These are phyloP conservation scores for Hemitrygon akajei DNA, from an alignment of 2,797 vertebrate species.

Conservation along the genomic window DNA sequence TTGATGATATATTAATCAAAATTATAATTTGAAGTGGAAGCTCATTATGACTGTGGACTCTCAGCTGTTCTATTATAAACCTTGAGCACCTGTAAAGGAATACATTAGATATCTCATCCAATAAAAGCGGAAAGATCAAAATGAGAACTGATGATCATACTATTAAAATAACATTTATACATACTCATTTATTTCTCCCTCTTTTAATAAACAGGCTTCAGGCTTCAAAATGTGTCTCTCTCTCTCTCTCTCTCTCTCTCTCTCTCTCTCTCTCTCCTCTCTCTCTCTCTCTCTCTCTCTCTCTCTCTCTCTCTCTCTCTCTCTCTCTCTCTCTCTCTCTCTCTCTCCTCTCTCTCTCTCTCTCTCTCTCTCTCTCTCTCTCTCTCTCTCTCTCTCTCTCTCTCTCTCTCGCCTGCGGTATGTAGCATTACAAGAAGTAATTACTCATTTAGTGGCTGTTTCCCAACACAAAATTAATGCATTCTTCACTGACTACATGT, in stretches of 20 bases:
- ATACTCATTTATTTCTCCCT: not conserved
- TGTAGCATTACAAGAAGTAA: not conserved
- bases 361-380: too few species aligned
- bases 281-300: too few species aligned
- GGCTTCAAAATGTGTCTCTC: too few species aligned
- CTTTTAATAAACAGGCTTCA: not conserved
- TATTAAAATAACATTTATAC: not conserved
- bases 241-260: rapidly evolving
- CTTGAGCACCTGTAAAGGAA: not conserved
- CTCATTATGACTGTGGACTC: not conserved
- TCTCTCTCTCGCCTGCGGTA: not conserved
- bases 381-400: too few species aligned
- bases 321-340: too few species aligned
- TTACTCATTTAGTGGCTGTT: not conserved
- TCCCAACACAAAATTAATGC: not conserved
- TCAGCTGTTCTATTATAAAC: not conserved
- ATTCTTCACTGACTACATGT: not conserved
- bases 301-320: too few species aligned
- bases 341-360: too few species aligned
- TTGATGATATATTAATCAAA: not conserved
- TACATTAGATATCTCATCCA: not conserved
- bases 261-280: too few species aligned
- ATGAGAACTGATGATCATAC: not conserved
- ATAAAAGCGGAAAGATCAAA: not conserved
- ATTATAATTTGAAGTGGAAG: not conserved